Evolutionary conservation across 2,888 invertebrate genomes (phyloP).

Genomic region (Plagiodera versicolora): DNA sequence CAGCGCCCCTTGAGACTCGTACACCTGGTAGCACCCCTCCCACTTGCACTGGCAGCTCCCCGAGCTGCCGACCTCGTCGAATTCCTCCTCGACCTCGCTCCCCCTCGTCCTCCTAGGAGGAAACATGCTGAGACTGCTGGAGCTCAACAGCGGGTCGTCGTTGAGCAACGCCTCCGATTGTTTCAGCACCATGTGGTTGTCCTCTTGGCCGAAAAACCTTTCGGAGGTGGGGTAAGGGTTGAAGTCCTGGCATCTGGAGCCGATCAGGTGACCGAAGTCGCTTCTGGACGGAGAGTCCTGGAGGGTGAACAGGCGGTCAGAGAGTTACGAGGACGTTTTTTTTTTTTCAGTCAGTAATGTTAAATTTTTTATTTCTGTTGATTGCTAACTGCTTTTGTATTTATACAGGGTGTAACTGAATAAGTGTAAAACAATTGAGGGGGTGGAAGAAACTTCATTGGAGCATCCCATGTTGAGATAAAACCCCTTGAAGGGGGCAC

Average conservation of each 20-base stretch:
- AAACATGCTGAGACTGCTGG: slow-evolving; percentile 33
- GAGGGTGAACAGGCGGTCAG: too few species aligned
- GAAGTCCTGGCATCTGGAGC: too few species aligned
- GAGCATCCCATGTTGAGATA: too few species aligned
- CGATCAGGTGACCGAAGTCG: not conserved
- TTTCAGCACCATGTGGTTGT: slow-evolving; percentile 55
- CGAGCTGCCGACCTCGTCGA: slow-evolving; percentile 36
- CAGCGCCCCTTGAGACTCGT: slow-evolving; percentile 76
- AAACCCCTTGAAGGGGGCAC: too few species aligned
- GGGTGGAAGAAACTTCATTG: too few species aligned
- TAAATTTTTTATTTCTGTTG: too few species aligned
- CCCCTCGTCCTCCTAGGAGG: not conserved
- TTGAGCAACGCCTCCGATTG: slow-evolving; percentile 54
- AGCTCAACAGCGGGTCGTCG: slow-evolving; percentile 47
- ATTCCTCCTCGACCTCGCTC: slow-evolving; percentile 26
- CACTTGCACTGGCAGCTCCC: slow-evolving; percentile 69
- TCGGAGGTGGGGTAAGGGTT: slow-evolving; percentile 12
- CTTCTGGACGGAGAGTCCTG: not conserved
- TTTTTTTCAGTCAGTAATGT: too few species aligned
- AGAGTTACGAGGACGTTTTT: too few species aligned
- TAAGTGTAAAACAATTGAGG: too few species aligned
- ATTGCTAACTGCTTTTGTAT: too few species aligned
- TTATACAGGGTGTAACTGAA: too few species aligned
- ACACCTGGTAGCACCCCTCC: slow-evolving; percentile 81
- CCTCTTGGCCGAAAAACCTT: slow-evolving; percentile 22